Evolutionary conservation across 2,797 vertebrate genomes (phyloP).

Genomic region (Gymnocypris eckloni): DNA sequence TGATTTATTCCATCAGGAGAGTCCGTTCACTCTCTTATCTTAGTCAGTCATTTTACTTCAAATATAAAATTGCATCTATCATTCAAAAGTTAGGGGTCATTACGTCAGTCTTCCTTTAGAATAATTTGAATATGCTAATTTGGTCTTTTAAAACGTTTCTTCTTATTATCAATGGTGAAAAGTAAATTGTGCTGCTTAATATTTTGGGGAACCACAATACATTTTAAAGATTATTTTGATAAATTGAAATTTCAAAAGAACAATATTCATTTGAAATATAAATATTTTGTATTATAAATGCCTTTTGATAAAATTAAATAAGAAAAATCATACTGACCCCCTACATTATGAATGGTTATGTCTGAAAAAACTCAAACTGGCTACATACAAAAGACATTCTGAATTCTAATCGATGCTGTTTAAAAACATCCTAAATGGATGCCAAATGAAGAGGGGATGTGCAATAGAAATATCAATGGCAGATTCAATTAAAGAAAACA

Average conservation of each 20-base stretch:
- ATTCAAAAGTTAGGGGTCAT: not conserved
- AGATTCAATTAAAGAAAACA: not conserved
- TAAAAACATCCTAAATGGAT: too few species aligned
- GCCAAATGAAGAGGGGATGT: not conserved
- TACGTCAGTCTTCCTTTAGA: not conserved
- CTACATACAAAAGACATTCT: not conserved
- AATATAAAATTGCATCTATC: not conserved
- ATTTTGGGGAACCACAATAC: not conserved
- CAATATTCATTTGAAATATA: not conserved
- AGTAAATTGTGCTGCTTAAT: not conserved
- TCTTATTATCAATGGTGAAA: not conserved
- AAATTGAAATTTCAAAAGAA: not conserved
- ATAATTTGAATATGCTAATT: not conserved
- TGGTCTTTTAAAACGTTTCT: not conserved
- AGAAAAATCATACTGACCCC: not conserved
- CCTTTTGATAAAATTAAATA: not conserved
- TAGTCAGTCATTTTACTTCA: not conserved
- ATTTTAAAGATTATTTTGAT: not conserved
- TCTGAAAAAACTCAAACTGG: not conserved
- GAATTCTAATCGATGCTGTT: not conserved
- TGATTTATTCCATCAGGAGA: conserved; percentile 35
- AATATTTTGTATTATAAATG: not conserved
- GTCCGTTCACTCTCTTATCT: conserved; percentile 12
- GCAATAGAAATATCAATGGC: not conserved
- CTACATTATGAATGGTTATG: not conserved